Conservation (phyloP, 2,797 vertebrate genomes). For the Myotis myotis region DNA sequence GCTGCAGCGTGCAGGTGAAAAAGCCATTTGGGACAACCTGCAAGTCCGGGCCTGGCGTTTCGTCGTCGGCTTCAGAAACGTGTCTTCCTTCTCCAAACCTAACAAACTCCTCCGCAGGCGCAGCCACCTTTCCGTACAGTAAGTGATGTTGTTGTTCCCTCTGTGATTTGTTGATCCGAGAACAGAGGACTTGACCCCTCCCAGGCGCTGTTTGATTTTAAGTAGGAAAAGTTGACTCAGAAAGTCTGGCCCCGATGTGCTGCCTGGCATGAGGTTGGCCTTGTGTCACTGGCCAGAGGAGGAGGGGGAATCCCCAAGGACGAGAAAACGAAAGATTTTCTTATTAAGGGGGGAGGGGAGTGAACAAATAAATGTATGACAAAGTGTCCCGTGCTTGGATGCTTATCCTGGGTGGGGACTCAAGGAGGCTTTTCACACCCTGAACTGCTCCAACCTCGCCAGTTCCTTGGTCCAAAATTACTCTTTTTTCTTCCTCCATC, state of each 20-base stretch:
- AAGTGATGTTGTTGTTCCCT: background rate
- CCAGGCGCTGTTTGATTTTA: background rate
- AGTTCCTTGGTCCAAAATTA: background rate
- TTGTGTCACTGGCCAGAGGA: background rate
- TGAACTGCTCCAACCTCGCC: background rate
- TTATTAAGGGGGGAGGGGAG: background rate
- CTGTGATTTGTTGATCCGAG: background rate
- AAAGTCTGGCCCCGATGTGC: background rate
- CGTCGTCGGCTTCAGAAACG: background rate
- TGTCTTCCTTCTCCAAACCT: background rate
- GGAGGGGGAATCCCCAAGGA: background rate
- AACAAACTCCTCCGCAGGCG: background rate
- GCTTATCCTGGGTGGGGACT: background rate
- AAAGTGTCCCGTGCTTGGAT: background rate
- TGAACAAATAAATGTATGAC: fast-evolving
- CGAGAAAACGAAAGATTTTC: background rate
- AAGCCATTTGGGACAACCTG: background rate
- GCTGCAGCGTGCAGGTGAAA: background rate
- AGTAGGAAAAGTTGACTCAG: conserved; percentile 8
- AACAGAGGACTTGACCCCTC: background rate
- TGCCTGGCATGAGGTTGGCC: background rate
- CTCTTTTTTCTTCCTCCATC: background rate
- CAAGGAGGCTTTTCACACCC: background rate
- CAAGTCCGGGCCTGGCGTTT: background rate
- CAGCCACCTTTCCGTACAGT: background rate